A percentile compares a stretch with the other conserved stretches of the same genome.
Conservation (phyloP, 2,797 vertebrate genomes). For the Pampus argenteus region DNA sequence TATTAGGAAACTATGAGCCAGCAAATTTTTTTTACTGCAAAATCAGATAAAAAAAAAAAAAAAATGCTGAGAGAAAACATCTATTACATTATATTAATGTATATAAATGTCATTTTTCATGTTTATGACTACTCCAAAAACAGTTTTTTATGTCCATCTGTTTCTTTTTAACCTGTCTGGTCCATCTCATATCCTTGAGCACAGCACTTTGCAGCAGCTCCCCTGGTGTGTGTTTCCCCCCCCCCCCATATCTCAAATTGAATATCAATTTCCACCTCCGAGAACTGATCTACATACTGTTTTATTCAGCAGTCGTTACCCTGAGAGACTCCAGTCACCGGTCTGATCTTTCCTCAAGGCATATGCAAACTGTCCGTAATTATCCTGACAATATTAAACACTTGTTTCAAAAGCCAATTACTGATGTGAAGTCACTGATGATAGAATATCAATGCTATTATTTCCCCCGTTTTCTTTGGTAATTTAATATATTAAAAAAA, state of each 20-base stretch:
- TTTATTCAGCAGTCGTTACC: background rate
- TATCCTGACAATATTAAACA: too few species aligned
- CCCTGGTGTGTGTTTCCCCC: background rate
- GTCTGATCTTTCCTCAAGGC: background rate
- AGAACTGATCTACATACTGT: conserved; percentile 6
- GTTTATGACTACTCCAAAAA: background rate
- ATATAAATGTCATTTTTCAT: too few species aligned
- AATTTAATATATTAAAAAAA: too few species aligned
- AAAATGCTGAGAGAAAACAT: too few species aligned
- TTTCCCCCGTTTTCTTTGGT: background rate
- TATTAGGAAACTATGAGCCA: too few species aligned
- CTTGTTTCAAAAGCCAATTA: background rate
- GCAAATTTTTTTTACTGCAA: too few species aligned
- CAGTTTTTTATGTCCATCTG: background rate
- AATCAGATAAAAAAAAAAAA: too few species aligned
- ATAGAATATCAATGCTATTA: background rate
- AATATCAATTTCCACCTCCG: conserved; percentile 1
- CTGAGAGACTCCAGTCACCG: background rate
- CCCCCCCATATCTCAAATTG: background rate
- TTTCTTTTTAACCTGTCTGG: background rate
- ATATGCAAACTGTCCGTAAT: background rate
- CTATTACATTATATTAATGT: too few species aligned
- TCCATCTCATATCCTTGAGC: background rate
- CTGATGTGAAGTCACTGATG: background rate
- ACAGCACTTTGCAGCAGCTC: background rate